These are phyloP conservation scores for Trachelus iudaicus DNA, from an alignment of 2,888 invertebrate genomes.

Conservation along the genomic window DNA sequence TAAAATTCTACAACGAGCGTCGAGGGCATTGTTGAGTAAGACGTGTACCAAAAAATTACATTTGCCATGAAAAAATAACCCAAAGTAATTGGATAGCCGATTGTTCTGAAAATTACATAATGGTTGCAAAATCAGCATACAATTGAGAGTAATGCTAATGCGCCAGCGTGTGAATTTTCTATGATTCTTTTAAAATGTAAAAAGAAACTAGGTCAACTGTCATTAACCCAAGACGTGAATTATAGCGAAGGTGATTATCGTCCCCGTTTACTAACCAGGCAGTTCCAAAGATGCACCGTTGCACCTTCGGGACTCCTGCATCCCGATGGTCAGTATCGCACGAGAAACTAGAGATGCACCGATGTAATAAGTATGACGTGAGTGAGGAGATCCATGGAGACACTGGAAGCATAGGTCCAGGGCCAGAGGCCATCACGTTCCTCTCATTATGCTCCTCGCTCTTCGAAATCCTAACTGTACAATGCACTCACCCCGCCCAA, in stretches of 20 bases:
- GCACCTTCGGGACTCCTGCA: not conserved
- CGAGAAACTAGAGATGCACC: not conserved
- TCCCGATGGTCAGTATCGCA: not conserved
- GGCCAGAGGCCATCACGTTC: constrained; percentile 59
- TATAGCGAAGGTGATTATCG: not conserved
- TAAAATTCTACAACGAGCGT: not conserved
- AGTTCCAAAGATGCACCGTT: not conserved
- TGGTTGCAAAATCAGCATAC: not conserved
- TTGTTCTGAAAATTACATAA: not conserved
- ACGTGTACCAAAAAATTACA: not conserved
- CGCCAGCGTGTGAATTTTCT: not conserved
- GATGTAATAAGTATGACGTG: not conserved
- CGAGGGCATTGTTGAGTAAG: not conserved
- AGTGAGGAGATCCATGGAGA: not conserved
- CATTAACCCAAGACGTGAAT: not conserved
- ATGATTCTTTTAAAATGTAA: not conserved
- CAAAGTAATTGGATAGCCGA: not conserved
- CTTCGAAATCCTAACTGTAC: constrained; percentile 58
- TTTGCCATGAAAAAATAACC: not conserved
- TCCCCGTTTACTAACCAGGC: not conserved
- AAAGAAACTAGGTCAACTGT: not conserved
- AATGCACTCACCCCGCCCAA: constrained; percentile 57
- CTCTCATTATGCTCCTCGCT: constrained; percentile 54
- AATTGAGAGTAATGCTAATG: not conserved
- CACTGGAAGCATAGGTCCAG: constrained; percentile 23